phyloP scores from a whole-genome alignment of 2,113 vertebrate genomes.

The Edolisoma coerulescens region DNA sequence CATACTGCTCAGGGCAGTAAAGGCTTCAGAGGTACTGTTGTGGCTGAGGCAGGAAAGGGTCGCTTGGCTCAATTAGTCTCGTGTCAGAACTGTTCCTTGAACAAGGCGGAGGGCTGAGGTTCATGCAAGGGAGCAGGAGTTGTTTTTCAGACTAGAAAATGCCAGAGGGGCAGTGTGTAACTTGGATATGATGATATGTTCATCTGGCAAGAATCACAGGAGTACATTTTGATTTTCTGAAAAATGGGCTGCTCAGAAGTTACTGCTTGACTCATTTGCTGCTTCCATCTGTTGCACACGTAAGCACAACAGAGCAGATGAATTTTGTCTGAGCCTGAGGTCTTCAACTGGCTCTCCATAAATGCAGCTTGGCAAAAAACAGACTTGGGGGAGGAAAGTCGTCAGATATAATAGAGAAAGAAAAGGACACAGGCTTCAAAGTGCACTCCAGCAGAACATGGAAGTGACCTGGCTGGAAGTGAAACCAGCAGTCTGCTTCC shows the following conservation, averaged over 20 bases:
- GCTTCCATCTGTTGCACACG: not conserved
- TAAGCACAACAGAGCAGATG: not conserved
- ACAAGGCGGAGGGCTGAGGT: not conserved
- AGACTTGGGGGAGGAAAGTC: not conserved
- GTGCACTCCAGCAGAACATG: not conserved
- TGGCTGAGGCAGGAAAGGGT: not conserved
- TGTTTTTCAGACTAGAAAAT: not conserved
- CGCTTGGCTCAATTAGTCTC: not conserved
- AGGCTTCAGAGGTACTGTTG: not conserved
- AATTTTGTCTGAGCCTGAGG: not conserved
- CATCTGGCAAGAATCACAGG: not conserved
- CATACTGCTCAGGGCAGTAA: not conserved
- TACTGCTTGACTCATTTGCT: not conserved
- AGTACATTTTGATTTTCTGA: not conserved
- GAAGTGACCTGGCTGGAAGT: not conserved
- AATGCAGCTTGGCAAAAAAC: not conserved
- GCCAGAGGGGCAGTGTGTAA: not conserved
- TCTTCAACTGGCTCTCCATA: not conserved
- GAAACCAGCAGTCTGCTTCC: not conserved
- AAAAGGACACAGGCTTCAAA: not conserved
- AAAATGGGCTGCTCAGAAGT: not conserved
- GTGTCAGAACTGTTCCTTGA: not conserved
- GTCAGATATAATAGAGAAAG: not conserved
- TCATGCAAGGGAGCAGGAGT: not conserved
- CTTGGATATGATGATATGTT: not conserved